Evolutionary conservation across 2,888 invertebrate genomes (phyloP), one percentile per base, ranked within the genome.

Genomic region (Hirtodrosophila cameraria): DNA sequence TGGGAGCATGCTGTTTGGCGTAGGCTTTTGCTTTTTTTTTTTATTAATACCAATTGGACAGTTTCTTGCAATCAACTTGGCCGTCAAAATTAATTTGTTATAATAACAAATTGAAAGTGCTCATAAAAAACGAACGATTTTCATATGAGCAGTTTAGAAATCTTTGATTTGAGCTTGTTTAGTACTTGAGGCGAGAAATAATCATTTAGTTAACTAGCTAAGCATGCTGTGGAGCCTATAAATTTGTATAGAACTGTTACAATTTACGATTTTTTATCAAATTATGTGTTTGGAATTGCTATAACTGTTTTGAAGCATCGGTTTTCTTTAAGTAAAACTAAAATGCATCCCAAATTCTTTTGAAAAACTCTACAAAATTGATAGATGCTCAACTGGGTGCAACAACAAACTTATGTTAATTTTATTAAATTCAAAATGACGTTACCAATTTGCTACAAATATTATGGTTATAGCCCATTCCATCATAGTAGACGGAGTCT

Each of bases 71-170:
- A 82, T 82, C 82, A 82, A 81, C 82, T 66, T 58, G 81, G 53
- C 61, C 61, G 82, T 86, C 82, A 78, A 64, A 81, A 86, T 86
- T 86, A 80, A 82, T 82, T 82, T 82, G 85, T 75, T 84, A 70
- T 60, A 86, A 84, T 75, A 82, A 82, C 86, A 82, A 82, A 85
- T 80, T 68, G 65, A 75, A 80, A 78, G 69, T 69, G 59, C 45
- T 50, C 62, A 46, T 46, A 63, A 50, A 50, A 48, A 31, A 52
- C 42, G 35, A 33, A 15, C 23, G 46, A 38, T 72, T 43, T 42
- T 50, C 38, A 72, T 64, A 69, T 53, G 27, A 42, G 41, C 43
- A 50, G 41, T 39, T 62, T 18, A 23, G 13, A 33, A 15, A 12
- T 12, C 33, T 15, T 33, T 33, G 33, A 8, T 12, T 20, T 11